Conservation (phyloP, 2,797 vertebrate genomes). For the Hoplostethus mediterraneus region DNA sequence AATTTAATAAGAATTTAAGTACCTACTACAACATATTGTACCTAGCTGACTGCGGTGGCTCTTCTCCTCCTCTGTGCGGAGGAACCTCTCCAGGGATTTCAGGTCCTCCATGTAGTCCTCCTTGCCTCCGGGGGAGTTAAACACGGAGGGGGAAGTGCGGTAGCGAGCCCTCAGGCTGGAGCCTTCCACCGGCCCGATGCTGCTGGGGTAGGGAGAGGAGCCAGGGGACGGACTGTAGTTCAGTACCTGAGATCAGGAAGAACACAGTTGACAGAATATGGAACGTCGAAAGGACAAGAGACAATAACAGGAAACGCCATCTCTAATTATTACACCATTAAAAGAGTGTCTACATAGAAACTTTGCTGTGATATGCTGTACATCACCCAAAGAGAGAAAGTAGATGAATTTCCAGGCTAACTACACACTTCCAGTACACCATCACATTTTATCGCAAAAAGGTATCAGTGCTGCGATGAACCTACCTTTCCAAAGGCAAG, state of each 20-base stretch:
- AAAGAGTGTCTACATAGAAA: no score
- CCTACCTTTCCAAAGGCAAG: slow-evolving; percentile 85
- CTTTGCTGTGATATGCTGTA: no score
- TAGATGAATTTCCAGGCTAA: neutral
- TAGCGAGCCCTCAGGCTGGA: slow-evolving; percentile 89
- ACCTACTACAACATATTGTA: slow-evolving; percentile 54
- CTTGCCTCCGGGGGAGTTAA: slow-evolving; percentile 90
- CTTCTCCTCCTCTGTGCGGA: slow-evolving; percentile 93
- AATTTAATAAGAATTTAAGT: no score
- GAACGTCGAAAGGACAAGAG: no score
- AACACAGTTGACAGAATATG: neutral
- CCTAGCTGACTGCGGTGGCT: slow-evolving; percentile 92
- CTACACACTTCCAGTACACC: neutral
- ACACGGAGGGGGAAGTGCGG: slow-evolving; percentile 89
- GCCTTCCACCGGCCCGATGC: slow-evolving; percentile 87
- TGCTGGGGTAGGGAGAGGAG: slow-evolving; percentile 84
- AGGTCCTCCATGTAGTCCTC: slow-evolving; percentile 94
- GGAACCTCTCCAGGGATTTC: slow-evolving; percentile 90
- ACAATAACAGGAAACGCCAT: no score
- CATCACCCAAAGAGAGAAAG: neutral
- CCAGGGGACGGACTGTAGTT: slow-evolving; percentile 86
- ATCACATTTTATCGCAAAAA: neutral
- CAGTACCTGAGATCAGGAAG: slow-evolving; percentile 79
- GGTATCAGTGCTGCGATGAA: neutral
- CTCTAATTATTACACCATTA: no score